Evolutionary conservation across 2,113 vertebrate species (phyloP).

Genomic region (Lagopus muta): DNA sequence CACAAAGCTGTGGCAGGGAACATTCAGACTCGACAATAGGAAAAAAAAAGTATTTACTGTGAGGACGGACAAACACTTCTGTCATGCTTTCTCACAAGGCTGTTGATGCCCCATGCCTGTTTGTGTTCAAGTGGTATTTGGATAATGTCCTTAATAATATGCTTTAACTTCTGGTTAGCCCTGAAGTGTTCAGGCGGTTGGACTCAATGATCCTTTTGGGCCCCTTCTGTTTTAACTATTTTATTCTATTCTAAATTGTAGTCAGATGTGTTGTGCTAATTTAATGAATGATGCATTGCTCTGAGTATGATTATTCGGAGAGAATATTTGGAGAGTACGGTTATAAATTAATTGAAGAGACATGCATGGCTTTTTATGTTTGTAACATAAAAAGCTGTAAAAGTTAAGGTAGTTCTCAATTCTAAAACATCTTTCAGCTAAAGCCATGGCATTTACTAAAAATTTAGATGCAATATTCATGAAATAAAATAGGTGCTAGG

Average conservation of each 20-base stretch:
- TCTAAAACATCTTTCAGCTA: neutral
- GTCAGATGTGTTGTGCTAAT: neutral
- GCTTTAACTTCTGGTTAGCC: neutral
- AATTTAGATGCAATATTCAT: neutral
- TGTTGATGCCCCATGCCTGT: neutral
- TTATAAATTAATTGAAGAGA: neutral
- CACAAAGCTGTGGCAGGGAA: neutral
- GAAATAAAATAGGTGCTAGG: neutral
- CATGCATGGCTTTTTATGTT: neutral
- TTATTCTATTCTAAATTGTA: neutral
- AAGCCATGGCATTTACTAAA: neutral
- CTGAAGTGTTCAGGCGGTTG: neutral
- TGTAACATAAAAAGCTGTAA: neutral
- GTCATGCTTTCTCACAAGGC: neutral
- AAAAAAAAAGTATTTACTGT: neutral
- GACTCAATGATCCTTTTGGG: neutral
- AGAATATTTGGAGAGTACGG: neutral
- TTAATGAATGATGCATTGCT: neutral
- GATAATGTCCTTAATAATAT: neutral
- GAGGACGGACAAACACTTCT: neutral
- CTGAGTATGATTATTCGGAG: neutral
- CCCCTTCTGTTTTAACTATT: neutral
- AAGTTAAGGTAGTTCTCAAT: neutral
- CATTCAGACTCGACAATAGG: neutral
- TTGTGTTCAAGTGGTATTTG: neutral